A percentile compares a stretch with the other conserved stretches of the same genome.
These are phyloP conservation scores for Sprattus sprattus DNA, from an alignment of 2,113 vertebrate species.

Conservation along the genomic window DNA sequence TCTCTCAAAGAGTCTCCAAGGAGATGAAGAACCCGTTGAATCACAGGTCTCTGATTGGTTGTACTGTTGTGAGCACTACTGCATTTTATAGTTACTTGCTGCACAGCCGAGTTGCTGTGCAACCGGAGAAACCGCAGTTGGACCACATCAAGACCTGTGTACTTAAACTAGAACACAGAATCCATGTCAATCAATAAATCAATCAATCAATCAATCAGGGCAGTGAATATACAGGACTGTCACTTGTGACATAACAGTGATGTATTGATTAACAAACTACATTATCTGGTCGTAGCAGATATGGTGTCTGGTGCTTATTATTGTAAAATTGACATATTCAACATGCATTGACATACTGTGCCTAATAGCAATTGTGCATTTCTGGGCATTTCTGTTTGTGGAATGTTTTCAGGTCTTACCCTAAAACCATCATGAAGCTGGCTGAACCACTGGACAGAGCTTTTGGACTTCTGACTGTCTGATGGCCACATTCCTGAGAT, in stretches of 20 bases:
- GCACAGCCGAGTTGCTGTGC: conserved; percentile 67
- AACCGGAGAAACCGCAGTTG: conserved; percentile 74
- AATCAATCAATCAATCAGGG: background rate
- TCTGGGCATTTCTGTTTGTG: background rate
- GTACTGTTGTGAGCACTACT: conserved; percentile 23
- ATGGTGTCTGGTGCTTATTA: background rate
- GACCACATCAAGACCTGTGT: conserved; percentile 63
- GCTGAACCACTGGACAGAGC: conserved; percentile 51
- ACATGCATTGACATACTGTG: background rate
- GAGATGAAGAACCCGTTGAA: conserved; percentile 46
- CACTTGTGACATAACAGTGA: background rate
- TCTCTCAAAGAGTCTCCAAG: conserved; percentile 63
- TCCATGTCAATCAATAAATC: background rate
- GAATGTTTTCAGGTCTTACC: conserved; percentile 43
- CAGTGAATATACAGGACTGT: no score
- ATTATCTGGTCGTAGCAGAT: background rate
- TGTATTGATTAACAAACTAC: background rate
- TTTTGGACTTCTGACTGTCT: conserved; percentile 28
- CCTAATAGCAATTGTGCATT: background rate
- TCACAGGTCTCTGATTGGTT: background rate
- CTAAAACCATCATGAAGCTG: conserved; percentile 50
- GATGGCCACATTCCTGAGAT: conserved; percentile 49
- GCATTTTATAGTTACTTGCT: conserved; percentile 62
- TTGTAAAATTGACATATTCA: background rate
- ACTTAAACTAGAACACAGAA: conserved; percentile 62